Evolutionary conservation across 2,888 invertebrate species (phyloP), one percentile per base, ranked within the genome.

Genomic region (Caenorhabditis sp.): DNA sequence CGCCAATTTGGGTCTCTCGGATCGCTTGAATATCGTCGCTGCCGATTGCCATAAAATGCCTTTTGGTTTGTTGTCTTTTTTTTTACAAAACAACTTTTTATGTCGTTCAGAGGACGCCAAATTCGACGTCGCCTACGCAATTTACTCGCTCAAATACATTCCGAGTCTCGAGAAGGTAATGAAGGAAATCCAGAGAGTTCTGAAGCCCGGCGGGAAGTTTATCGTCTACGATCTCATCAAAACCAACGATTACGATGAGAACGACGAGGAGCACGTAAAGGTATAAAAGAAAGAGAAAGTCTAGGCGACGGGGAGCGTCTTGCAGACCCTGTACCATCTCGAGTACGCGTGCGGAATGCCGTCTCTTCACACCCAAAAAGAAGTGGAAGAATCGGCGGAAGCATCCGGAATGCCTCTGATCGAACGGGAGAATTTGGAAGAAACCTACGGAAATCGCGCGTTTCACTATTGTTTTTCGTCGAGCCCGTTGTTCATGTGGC

Each of bases 291-390:
- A 15, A 53, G 27, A 30, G 6, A 7, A 32, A 24, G 9, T 35
- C 13, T 13, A 58, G 22, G 8, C 45, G 48, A 15, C 20, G 26
- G 24, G n/a, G n/a, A n/a, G n/a, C n/a, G n/a, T n/a, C n/a, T 61
- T 81, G 52, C 26, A 82, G 82, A 59, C 80, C 0, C 73, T 83
- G 13, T 73, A 82, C 48, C 80, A 80, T 17, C 58, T 85, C 24
- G 83, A 85, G 52, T 87, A 82, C 55, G 86, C 86, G 1, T 88
- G 88, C 72, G 88, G 88, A 48, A 88, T 88, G 88, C 88, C 88
- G 0, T 73, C 85, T 11, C 65, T 88, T 5, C 88, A 88, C 74
- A 81, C 83, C 1, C 70, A 83, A 53, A 50, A 58, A 8, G 86
- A 89, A 55, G 81, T 89, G 82, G 71, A 87, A 8, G 52, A 79